A percentile compares a stretch with the other conserved stretches of the same genome.
Evolutionary conservation across 2,888 invertebrate species (phyloP).

Genomic region (Iphiclides podalirius): DNA sequence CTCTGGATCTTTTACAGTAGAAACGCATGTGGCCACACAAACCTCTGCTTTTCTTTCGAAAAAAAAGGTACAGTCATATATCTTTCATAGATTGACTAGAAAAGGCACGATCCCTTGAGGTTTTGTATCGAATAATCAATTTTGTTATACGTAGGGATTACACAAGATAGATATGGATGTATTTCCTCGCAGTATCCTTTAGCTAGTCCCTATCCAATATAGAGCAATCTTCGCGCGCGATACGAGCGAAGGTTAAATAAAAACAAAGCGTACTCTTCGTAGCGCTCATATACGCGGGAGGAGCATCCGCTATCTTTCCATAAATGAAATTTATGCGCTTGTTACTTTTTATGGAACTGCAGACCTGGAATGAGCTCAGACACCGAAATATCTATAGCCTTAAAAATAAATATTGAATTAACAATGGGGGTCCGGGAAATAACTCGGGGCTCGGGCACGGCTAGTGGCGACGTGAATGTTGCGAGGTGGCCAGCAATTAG

Average conservation of each 20-base stretch:
- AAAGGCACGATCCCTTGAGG: slow-evolving; percentile 20
- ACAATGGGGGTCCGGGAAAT: slow-evolving; percentile 49
- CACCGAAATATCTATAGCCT: slow-evolving; percentile 46
- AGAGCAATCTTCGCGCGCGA: slow-evolving; percentile 19
- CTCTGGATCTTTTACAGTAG: no score
- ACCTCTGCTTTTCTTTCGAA: slow-evolving; percentile 1
- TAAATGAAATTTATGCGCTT: slow-evolving; percentile 52
- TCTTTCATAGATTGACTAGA: slow-evolving; percentile 12
- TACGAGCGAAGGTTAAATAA: slow-evolving; percentile 26
- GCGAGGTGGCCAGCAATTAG: slow-evolving; percentile 69
- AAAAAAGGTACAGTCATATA: slow-evolving; percentile 3
- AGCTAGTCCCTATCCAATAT: slow-evolving; percentile 22
- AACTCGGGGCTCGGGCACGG: slow-evolving; percentile 57
- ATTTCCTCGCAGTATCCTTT: slow-evolving; percentile 19
- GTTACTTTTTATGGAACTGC: slow-evolving; percentile 61
- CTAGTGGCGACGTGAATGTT: slow-evolving; percentile 64
- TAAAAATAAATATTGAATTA: slow-evolving; percentile 56
- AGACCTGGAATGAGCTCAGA: slow-evolving; percentile 52
- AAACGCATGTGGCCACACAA: background rate
- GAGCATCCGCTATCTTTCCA: slow-evolving; percentile 38
- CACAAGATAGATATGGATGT: slow-evolving; percentile 12
- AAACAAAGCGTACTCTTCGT: slow-evolving; percentile 32
- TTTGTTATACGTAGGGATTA: slow-evolving; percentile 11
- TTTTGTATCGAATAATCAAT: slow-evolving; percentile 23
- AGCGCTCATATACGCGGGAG: slow-evolving; percentile 35